phyloP scores from a whole-genome alignment of 23 tunicate genomes.

The Trididemnum miniatum region DNA sequence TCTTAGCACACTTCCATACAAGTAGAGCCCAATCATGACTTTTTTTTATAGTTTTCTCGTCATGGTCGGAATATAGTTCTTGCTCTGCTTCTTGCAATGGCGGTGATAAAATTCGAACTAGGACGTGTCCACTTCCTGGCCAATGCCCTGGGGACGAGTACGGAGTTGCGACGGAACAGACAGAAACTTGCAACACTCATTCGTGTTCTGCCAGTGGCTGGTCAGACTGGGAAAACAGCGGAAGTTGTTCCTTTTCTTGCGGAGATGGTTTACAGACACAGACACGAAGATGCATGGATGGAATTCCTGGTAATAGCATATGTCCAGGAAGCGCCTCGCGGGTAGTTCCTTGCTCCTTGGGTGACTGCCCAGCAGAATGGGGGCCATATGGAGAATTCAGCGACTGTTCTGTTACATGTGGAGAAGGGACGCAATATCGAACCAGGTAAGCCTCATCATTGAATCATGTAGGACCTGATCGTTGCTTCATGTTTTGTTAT shows the following conservation, averaged over 20 bases:
- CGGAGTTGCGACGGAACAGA: slow-evolving; percentile 9
- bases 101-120: slow-evolving; percentile 26
- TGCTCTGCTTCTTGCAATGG: slow-evolving; percentile 49
- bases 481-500: no score
- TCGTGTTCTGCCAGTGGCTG: neutral
- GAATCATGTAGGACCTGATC: no score
- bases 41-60: slow-evolving; percentile 24
- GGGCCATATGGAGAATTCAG: slow-evolving; percentile 15
- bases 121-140: slow-evolving; percentile 21
- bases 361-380: slow-evolving; percentile 33
- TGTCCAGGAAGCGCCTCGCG: neutral
- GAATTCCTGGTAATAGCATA: neutral
- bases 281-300: slow-evolving; percentile 5
- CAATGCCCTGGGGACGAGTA: slow-evolving; percentile 34
- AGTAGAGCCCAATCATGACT: no score
- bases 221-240: neutral
- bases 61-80: slow-evolving; percentile 33
- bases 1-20: no score
- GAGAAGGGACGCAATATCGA: slow-evolving; percentile 26
- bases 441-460: slow-evolving; percentile 38
- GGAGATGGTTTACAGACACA: slow-evolving; percentile 2
- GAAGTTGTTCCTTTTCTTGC: slow-evolving; percentile 12
- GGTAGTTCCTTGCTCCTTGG: neutral
- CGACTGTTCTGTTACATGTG: slow-evolving; percentile 28
- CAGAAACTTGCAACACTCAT: neutral